Conservation (phyloP, 2,113 vertebrate species). For the Eonycteris spelaea region DNA sequence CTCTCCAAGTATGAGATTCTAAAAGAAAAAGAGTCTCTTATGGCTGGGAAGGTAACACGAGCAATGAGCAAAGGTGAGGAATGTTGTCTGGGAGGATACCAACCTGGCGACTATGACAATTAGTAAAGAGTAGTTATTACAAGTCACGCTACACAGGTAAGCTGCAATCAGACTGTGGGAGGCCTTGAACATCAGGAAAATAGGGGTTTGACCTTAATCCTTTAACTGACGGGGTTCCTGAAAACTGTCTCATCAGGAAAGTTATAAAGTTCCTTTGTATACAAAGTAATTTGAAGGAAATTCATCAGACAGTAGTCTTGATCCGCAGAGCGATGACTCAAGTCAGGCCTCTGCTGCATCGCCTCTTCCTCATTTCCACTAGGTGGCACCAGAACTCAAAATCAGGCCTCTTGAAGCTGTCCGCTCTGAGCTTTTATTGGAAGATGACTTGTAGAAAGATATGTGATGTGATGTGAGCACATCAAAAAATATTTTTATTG, state of each 20-base stretch:
- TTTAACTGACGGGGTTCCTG: background rate
- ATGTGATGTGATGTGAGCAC: background rate
- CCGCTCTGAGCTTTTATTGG: background rate
- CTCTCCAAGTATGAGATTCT: background rate
- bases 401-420: background rate
- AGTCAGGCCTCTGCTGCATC: background rate
- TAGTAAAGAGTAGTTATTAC: background rate
- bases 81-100: background rate
- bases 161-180: background rate
- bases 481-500: background rate
- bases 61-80: background rate
- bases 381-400: conserved; percentile 71
- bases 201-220: background rate
- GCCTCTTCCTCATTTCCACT: conserved; percentile 11
- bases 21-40: background rate
- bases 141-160: background rate
- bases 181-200: background rate
- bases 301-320: background rate
- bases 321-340: background rate
- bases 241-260: background rate
- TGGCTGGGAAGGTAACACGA: background rate
- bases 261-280: background rate
- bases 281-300: background rate
- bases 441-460: background rate
- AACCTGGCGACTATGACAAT: background rate